Evolutionary conservation across 1,140 invertebrate species (phyloP), one percentile per base, ranked within the genome.

Genomic region (Meloidogyne hapla): DNA sequence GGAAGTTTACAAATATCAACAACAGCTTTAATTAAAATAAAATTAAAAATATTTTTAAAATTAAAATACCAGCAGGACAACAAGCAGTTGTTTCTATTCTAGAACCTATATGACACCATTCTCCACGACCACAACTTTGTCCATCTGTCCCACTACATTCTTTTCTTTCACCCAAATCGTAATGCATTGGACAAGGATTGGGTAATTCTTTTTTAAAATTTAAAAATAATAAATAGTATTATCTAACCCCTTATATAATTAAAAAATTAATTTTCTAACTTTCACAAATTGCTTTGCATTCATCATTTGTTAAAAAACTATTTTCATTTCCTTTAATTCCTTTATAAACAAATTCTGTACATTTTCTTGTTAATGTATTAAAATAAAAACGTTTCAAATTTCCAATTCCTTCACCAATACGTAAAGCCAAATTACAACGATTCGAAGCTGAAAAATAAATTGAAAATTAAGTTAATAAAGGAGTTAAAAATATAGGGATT

Each of bases 281-380:
- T 71, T 83, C 78, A 72, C 86, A 87, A 15, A 75, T 70, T 48
- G 79, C 75, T 69, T 85, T 77, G 62, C 84, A 86, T 12, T 81
- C 77, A n/a, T 75, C 74, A 40, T 73, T 65, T 12, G 79, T 86
- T 42, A 84, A 71, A 75, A 85, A 87, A 62, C 86, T 84, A 77
- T 86, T 86, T 79, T 86, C 85, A 74, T 86, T 86, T 64, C 85
- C 85, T 64, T 79, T 79, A 8, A 75, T 84, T 42, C 85, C 85
- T 42, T 80, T 76, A 76, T 86, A 86, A 13, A 85, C 61, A 68
- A 86, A 86, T 69, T 87, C 82, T 3, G 76, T 79, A 45, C 85
- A 86, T 42, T 81, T 69, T 38, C 80, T 79, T 15, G 83, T 76
- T 61, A 86, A 72, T 9, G 81, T 79, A 74, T 86, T 84, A 77